Percentiles rank a stretch among this genome's conserved stretches.
These are phyloP conservation scores for Herpailurus yagouaroundi DNA, from an alignment of 2,113 vertebrate genomes.

Conservation along the genomic window DNA sequence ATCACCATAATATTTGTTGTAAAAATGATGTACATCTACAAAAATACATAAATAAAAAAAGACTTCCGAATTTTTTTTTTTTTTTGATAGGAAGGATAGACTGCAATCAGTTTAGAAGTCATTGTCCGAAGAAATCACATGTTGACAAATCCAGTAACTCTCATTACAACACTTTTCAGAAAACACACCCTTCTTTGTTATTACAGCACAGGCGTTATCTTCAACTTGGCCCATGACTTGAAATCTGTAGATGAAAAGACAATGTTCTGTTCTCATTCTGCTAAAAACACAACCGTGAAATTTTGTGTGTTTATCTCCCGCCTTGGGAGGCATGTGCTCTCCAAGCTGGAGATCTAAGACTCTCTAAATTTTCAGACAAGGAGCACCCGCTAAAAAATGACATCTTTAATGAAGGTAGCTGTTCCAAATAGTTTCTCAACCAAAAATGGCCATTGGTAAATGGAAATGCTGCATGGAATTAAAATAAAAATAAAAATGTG, in stretches of 20 bases:
- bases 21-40: background rate
- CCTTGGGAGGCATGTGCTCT: background rate
- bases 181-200: slow-evolving; percentile 43
- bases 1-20: background rate
- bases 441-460: background rate
- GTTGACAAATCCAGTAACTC: slow-evolving; percentile 43
- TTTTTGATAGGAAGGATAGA: background rate
- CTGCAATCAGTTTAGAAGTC: background rate
- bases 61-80: background rate
- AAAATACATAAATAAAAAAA: background rate
- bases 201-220: background rate
- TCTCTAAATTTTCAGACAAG: background rate
- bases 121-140: background rate
- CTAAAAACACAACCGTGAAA: background rate
- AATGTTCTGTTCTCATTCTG: background rate
- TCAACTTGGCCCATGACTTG: background rate
- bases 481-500: background rate
- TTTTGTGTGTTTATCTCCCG: background rate
- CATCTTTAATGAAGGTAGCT: background rate
- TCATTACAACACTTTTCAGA: background rate
- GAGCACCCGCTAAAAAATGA: background rate
- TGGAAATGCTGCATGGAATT: background rate
- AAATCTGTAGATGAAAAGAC: background rate
- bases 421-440: background rate
- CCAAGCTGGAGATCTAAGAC: background rate